Evolutionary conservation across 2,797 vertebrate species (phyloP).

Genomic region (Glossophaga mutica): DNA sequence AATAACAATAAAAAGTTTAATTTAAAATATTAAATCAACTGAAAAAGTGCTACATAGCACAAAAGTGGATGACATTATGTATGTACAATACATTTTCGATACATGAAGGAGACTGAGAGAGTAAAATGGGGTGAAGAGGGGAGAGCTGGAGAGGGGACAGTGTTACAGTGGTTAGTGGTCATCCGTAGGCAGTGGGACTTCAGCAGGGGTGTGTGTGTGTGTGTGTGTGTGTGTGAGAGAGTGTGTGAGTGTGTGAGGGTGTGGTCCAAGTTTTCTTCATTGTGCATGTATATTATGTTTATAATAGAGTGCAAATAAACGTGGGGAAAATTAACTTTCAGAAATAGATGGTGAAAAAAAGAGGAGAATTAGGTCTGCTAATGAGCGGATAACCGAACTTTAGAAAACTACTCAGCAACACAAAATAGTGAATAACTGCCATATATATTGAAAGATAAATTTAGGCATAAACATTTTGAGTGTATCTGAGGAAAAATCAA

Average conservation of each 20-base stretch:
- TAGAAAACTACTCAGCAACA: not conserved
- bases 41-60: not conserved
- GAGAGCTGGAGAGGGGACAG: not conserved
- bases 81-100: not conserved
- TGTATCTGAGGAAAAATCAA: not conserved
- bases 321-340: not conserved
- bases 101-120: not conserved
- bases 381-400: not conserved
- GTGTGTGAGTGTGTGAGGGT: not conserved
- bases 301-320: not conserved
- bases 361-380: not conserved
- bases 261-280: not conserved
- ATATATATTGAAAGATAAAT: not conserved
- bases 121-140: not conserved
- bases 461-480: not conserved
- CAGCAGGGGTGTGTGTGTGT: not conserved
- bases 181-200: not conserved
- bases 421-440: not conserved
- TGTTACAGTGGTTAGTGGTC: not conserved
- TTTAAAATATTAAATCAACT: not conserved
- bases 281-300: not conserved
- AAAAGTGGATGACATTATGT: not conserved
- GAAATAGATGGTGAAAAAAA: not conserved
- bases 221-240: not conserved
- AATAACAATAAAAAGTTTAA: not conserved